These are phyloP conservation scores for Pseudochirops cupreus DNA, from an alignment of 2,797 vertebrate genomes.

Conservation along the genomic window DNA sequence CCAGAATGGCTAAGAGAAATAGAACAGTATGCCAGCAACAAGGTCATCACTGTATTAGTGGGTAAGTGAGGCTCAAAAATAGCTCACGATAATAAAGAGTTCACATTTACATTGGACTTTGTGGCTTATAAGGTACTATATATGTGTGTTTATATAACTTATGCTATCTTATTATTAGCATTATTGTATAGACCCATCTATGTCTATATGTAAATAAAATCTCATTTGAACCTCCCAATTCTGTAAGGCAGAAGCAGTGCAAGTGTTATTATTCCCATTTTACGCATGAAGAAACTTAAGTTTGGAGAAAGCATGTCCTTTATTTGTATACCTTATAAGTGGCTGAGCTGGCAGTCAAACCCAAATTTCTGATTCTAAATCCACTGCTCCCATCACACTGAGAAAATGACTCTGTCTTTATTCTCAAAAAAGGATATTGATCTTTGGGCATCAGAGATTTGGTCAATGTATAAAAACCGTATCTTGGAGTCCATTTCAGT, in stretches of 20 bases:
- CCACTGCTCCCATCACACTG: not conserved
- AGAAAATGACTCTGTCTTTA: not conserved
- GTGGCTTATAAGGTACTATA: not conserved
- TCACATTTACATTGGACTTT: not conserved
- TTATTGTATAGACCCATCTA: not conserved
- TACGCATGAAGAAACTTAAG: not conserved
- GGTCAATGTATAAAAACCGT: not conserved
- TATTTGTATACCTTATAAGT: not conserved
- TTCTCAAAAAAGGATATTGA: not conserved
- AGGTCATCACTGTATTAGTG: slow-evolving; percentile 99
- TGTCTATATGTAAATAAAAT: not conserved
- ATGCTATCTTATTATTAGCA: not conserved
- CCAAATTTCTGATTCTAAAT: not conserved
- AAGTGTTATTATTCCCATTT: not conserved
- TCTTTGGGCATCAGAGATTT: not conserved
- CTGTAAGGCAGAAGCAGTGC: not conserved
- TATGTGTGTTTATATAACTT: not conserved
- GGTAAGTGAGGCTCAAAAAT: slow-evolving; percentile 87
- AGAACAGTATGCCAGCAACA: slow-evolving; percentile 99
- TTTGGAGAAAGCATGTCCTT: not conserved
- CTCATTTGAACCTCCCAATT: not conserved
- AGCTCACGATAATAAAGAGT: not conserved
- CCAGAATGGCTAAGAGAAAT: slow-evolving; percentile 99
- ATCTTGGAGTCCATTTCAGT: slow-evolving; percentile 21
- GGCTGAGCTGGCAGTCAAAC: not conserved